phyloP scores from a whole-genome alignment of 2,888 invertebrate species.

The Ectemnius lituratus region DNA sequence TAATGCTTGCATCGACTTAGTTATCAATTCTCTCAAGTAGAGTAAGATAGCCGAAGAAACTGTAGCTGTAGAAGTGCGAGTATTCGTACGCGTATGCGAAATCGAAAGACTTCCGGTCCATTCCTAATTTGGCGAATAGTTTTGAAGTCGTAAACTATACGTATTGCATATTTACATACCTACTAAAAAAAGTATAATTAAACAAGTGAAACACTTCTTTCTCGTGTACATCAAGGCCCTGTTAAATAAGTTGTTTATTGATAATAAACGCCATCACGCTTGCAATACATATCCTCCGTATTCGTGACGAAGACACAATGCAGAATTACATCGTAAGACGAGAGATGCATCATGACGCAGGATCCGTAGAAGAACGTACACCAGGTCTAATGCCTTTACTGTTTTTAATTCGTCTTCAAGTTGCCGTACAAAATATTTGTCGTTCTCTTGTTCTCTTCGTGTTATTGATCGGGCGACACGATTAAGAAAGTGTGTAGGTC shows the following conservation, averaged over 20 bases:
- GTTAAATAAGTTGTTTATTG: conserved; percentile 78
- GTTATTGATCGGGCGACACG: conserved; percentile 17
- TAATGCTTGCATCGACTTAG: too few relatives aligned
- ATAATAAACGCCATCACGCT: conserved; percentile 78
- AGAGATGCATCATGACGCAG: too few relatives aligned
- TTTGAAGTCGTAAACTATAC: conserved; percentile 73
- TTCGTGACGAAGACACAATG: conserved; percentile 14
- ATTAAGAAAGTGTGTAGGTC: conserved; percentile 19
- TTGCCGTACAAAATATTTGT: conserved; percentile 35
- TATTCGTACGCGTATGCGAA: neutral
- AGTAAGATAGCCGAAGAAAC: too few relatives aligned
- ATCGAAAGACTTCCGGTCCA: conserved; percentile 53
- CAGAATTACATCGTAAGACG: too few relatives aligned
- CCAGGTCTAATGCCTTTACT: too few relatives aligned
- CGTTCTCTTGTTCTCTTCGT: conserved; percentile 14
- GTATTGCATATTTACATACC: conserved; percentile 72
- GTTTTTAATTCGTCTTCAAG: conserved; percentile 8
- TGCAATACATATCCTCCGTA: conserved; percentile 61
- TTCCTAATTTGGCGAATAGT: conserved; percentile 66
- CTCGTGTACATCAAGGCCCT: conserved; percentile 77
- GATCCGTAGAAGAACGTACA: too few relatives aligned
- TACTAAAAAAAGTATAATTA: conserved; percentile 69
- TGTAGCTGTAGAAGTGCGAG: too few relatives aligned
- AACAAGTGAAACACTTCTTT: conserved; percentile 73
- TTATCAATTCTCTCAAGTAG: too few relatives aligned